Evolutionary conservation across 2,113 vertebrate genomes (phyloP), one percentile per base, ranked within the genome.

Genomic region (Mesocricetus auratus): DNA sequence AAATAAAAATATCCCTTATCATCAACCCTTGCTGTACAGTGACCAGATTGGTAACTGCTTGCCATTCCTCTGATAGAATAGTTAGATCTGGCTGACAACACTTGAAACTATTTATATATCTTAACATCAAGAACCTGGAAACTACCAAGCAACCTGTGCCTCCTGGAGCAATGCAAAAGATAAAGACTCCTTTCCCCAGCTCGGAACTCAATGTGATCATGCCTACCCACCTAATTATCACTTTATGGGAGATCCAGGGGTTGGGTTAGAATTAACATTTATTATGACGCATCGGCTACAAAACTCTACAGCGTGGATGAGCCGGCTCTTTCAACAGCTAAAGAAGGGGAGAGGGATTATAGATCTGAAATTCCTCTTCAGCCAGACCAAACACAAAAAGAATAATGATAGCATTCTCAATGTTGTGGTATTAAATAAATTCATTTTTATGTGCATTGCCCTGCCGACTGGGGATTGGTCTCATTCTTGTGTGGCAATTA

Each of bases 301-400:
- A 92, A 96, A 88, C 69, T 86, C 64, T 93, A 62, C 11, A 75
- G 77, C 39, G 66, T 53, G 53, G 81, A 82, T 78, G 21, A 85
- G 13, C 71, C 92, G n/a, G 2, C 83, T 94, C 94, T 29, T 71
- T 89, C 53, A 92, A 79, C 24, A 87, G 68, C 86, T 71, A 95
- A 91, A 68, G 62, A 24, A 29, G 5, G 0, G n/a, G 16, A 1
- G 8, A 3, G 2, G 29, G 16, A 6, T 66, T 73, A 58, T 1
- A 71, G 5, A 86, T 83, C 90, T 79, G 64, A 4, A 33, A 56
- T 74, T 78, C 66, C 82, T n/a, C 77, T 77, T 90, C 39, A 82
- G 88, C 39, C 12, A 92, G 95, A 26, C 0, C 21, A 90, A 39
- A 83, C 81, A 53, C 47, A 36, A 89, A 86, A 86, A 88, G 21